Base-by-base conservation (phyloP, 30 jellyfish, hydroid and myxozoan genomes). In the Turritopsis dohrnii region DNA sequence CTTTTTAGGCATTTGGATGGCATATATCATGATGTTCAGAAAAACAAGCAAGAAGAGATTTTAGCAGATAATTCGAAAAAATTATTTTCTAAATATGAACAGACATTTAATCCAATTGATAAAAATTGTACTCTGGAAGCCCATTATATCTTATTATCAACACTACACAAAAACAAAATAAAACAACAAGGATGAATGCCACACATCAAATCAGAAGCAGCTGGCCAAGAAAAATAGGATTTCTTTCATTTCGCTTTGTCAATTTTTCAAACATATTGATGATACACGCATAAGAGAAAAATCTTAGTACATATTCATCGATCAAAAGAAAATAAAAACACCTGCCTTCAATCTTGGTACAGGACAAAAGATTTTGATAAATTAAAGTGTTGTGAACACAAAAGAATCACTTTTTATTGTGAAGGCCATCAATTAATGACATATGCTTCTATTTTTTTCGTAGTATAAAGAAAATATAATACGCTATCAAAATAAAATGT, bases 221-320 rank as follows among this genome's bases (percentile, higher is more conserved):
- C 85, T 77, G 85, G 41, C 85, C 5, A 0, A n/a, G 24, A 21
- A 28, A 21, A 77, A 77, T 26, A 77, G 85, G 71, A 29, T 29
- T 24, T 77, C 71, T 9, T 27, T 69, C 30, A n/a, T 77, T 28
- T 26, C 29, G 72, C 53, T 77, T 77, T 77, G 85, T 77, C 85
- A 77, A 77, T 77, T 77, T 77, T 77, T 77, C 85, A 77, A 77
- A 77, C 85, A 77, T 60, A 77, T 77, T 77, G 85, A 25, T 28
- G 85, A 77, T 24, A 77, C 28, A 77, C 53, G 29, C 72, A 77
- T 41, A 41, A 41, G 60, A 41, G 60, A 77, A 29, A 75, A 77
- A 77, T 26, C 7, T 30, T 60, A 77, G 85, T 77, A 77, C 71
- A 77, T 29, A 60, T 77, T 77, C 85, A 77, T 25, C 53, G 73